Conservation (phyloP, 2,888 invertebrate species). For the Drosophila niveifrons region DNA sequence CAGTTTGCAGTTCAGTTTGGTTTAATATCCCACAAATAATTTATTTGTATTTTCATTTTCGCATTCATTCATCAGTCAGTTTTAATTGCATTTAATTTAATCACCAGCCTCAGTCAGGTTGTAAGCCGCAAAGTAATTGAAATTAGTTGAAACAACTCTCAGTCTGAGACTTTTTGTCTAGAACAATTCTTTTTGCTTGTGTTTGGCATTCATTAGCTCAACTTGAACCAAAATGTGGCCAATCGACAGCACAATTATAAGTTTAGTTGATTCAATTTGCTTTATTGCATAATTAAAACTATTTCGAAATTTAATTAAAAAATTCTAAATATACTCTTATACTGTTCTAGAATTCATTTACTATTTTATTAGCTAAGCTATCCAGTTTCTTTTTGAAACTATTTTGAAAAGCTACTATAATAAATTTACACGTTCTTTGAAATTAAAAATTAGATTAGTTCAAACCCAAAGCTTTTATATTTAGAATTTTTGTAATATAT, state of each 20-base stretch:
- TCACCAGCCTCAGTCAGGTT: slow-evolving; percentile 11
- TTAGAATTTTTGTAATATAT: too few species aligned
- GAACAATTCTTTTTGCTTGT: background rate
- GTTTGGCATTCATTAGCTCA: background rate
- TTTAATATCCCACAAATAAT: slow-evolving; percentile 34
- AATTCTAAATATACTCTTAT: too few species aligned
- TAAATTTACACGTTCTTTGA: too few species aligned
- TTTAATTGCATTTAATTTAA: slow-evolving; percentile 61
- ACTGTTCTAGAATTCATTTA: too few species aligned
- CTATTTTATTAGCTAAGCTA: too few species aligned
- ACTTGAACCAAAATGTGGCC: slow-evolving; percentile 1
- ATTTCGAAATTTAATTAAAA: background rate
- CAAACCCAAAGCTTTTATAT: background rate
- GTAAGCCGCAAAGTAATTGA: slow-evolving; percentile 35
- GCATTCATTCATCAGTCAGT: slow-evolving; percentile 9
- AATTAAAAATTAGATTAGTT: too few species aligned
- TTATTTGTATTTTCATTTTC: background rate
- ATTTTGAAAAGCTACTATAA: too few species aligned
- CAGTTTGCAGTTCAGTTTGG: slow-evolving; percentile 19
- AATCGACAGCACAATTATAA: slow-evolving; percentile 19
- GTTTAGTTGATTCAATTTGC: slow-evolving; percentile 9
- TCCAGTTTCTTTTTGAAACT: too few species aligned
- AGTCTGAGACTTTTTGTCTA: slow-evolving; percentile 9
- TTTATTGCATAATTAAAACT: background rate
- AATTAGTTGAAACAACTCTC: slow-evolving; percentile 34